Conservation (phyloP, 37 sponge, comb jelly and placozoan species). For the Eunapius fragilis region DNA sequence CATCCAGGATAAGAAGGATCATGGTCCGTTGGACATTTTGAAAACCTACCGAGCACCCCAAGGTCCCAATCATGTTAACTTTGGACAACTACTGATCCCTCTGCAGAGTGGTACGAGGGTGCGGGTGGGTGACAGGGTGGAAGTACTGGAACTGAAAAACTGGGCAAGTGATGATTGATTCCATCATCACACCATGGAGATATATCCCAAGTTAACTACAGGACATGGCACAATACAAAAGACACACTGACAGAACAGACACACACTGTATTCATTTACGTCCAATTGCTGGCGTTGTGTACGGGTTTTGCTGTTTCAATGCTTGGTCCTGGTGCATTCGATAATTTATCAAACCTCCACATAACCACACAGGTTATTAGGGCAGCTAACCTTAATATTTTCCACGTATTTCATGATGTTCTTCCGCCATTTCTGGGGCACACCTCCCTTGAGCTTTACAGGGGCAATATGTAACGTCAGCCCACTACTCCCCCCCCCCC, state of each 20-base stretch:
- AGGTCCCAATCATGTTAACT: conserved; percentile 76
- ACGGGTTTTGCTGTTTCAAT: not conserved
- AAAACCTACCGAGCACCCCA: conserved; percentile 71
- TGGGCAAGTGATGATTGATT: no score
- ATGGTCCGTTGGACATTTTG: conserved; percentile 81
- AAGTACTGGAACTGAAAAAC: conserved; percentile 65
- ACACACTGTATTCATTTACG: not conserved
- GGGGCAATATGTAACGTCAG: not conserved
- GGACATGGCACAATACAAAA: not conserved
- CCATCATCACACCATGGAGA: not conserved
- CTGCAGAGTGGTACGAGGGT: conserved; percentile 57
- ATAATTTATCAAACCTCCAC: not conserved
- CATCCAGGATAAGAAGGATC: conserved; percentile 61
- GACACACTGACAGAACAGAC: not conserved
- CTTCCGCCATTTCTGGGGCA: conserved; percentile 37
- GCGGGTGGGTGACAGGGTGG: conserved; percentile 69
- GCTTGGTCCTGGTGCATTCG: not conserved
- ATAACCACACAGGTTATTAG: not conserved
- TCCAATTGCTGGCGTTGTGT: not conserved
- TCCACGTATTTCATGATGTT: conserved; percentile 9
- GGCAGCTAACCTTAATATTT: conserved; percentile 5
- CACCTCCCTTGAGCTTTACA: not conserved
- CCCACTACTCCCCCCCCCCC: not conserved
- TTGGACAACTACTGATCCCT: conserved; percentile 65
- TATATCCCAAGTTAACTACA: not conserved